A percentile compares a stretch with the other conserved stretches of the same genome.
Conservation (phyloP, 2,113 vertebrate species). For the Lathamus discolor region DNA sequence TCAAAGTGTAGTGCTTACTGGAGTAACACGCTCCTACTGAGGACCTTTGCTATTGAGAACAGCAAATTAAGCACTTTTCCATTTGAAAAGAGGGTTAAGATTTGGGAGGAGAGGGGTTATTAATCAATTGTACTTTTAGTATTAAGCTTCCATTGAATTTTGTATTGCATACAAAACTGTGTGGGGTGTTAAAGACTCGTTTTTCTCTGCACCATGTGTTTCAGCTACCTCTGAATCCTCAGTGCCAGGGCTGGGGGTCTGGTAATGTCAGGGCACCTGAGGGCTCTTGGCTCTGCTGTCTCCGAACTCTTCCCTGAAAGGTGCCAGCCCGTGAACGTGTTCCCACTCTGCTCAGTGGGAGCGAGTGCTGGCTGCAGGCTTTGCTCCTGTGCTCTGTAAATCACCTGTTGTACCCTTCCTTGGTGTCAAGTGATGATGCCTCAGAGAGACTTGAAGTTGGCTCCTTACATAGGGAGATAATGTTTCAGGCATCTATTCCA, state of each 20-base stretch:
- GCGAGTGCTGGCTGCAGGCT: not conserved
- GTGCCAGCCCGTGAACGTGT: accelerated
- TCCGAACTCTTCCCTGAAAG: not conserved
- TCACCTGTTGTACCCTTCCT: not conserved
- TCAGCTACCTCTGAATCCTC: not conserved
- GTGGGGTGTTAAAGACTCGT: not conserved
- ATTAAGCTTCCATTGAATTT: not conserved
- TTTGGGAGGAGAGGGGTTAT: no score
- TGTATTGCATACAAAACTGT: not conserved
- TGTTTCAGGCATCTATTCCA: not conserved
- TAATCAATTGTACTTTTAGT: not conserved
- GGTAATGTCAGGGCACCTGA: accelerated
- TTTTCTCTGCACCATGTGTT: accelerated
- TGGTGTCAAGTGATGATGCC: not conserved
- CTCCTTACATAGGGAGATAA: not conserved
- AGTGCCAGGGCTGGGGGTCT: accelerated
- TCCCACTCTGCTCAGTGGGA: not conserved
- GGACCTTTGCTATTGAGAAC: not conserved
- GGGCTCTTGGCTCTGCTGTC: not conserved
- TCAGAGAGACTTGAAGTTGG: not conserved
- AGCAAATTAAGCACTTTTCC: not conserved
- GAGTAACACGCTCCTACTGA: accelerated
- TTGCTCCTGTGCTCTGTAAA: accelerated
- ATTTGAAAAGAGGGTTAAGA: not conserved
- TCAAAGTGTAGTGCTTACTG: not conserved